phyloP scores from a whole-genome alignment of 2,797 vertebrate genomes.

The Australoheros facetus region DNA sequence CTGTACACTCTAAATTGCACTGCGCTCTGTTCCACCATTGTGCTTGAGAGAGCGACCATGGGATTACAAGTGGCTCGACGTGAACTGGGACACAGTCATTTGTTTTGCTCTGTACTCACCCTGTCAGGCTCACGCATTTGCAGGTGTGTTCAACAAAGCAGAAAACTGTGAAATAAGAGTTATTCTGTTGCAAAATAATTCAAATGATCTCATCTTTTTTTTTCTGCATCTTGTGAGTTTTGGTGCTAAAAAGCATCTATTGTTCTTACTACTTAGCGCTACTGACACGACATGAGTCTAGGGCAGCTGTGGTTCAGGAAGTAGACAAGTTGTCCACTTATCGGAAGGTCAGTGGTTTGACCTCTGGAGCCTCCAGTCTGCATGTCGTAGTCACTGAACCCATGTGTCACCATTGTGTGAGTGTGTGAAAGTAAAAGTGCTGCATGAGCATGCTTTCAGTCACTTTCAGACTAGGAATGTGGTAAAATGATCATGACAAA shows the following conservation, averaged over 20 bases:
- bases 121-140: slow-evolving; percentile 10
- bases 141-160: slow-evolving; percentile 37
- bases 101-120: slow-evolving; percentile 15
- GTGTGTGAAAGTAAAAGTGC: background rate
- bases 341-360: background rate
- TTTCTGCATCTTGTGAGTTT: background rate
- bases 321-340: background rate
- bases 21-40: slow-evolving; percentile 32
- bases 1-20: slow-evolving; percentile 47
- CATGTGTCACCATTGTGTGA: too few species aligned
- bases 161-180: slow-evolving; percentile 15
- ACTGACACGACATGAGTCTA: background rate
- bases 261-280: background rate
- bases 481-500: background rate
- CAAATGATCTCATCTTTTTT: background rate
- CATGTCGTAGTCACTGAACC: background rate
- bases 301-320: slow-evolving; percentile 1
- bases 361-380: background rate
- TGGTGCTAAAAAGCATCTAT: background rate
- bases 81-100: slow-evolving; percentile 42
- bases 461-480: background rate
- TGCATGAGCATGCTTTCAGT: background rate
- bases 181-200: slow-evolving; percentile 19
- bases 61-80: slow-evolving; percentile 34
- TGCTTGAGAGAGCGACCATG: slow-evolving; percentile 26